Evolutionary conservation across 2,888 invertebrate genomes (phyloP).

Genomic region (Leptinotarsa peninsularis): DNA sequence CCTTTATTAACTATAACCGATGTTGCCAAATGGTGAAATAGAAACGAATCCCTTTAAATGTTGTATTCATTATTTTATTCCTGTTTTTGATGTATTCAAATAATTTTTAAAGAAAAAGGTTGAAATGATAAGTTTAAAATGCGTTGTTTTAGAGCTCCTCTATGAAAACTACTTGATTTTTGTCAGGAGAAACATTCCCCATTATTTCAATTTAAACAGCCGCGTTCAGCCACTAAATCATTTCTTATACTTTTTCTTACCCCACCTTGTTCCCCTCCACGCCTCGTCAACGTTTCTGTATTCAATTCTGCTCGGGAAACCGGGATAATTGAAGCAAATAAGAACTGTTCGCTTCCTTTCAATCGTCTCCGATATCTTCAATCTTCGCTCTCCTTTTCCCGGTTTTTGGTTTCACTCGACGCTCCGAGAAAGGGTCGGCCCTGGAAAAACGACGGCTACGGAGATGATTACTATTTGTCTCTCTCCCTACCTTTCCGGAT

Average conservation of each 20-base stretch:
- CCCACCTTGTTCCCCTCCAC: background rate
- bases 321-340: slow-evolving; percentile 4
- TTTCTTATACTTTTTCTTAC: background rate
- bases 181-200: no score
- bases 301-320: background rate
- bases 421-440: background rate
- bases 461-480: slow-evolving; percentile 43
- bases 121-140: no score
- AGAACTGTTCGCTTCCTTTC: background rate
- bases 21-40: no score
- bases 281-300: background rate
- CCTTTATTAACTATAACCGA: no score
- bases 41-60: no score
- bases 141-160: no score
- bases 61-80: no score
- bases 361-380: slow-evolving; percentile 7
- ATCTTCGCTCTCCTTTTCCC: background rate
- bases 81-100: no score
- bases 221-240: no score
- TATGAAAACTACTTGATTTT: no score
- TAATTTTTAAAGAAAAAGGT: no score
- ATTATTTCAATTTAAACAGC: no score
- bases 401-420: slow-evolving; percentile 9
- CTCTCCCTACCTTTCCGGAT: slow-evolving; percentile 42
- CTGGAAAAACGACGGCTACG: slow-evolving; percentile 42